phyloP scores from a whole-genome alignment of 1,140 invertebrate genomes.

The Sinella curviseta region DNA sequence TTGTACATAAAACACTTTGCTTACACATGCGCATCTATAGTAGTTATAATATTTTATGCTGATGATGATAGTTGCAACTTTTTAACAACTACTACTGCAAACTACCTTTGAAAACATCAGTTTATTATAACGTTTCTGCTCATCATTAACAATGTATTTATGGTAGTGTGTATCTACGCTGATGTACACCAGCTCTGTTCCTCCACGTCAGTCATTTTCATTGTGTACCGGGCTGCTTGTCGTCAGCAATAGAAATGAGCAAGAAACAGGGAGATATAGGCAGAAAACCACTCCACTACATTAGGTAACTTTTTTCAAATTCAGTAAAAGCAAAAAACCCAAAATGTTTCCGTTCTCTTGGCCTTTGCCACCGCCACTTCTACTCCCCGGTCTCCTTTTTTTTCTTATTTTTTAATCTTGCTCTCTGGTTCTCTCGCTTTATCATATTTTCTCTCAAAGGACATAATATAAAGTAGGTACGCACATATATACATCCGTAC shows the following conservation, averaged over 20 bases:
- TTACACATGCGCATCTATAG: too few relatives aligned
- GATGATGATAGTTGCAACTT: too few relatives aligned
- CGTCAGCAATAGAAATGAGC: too few relatives aligned
- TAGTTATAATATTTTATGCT: too few relatives aligned
- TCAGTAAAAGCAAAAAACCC: constrained; percentile 24
- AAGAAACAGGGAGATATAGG: too few relatives aligned
- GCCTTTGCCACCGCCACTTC: constrained; percentile 6
- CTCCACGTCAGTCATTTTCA: background rate
- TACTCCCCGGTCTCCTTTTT: background rate
- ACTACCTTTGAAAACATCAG: too few relatives aligned
- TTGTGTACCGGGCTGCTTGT: background rate
- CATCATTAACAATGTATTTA: constrained; percentile 6
- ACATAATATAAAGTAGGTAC: background rate
- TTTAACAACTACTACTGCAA: too few relatives aligned
- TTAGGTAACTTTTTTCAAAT: background rate
- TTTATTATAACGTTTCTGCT: constrained; percentile 1
- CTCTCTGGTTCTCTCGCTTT: background rate
- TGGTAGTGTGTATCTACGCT: too few relatives aligned
- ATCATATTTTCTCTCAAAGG: background rate
- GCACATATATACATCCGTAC: background rate
- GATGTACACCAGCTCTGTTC: too few relatives aligned
- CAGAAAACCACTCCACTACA: background rate
- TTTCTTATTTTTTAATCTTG: background rate
- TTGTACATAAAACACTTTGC: too few relatives aligned
- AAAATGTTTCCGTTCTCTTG: constrained; percentile 22